Conservation (phyloP, 2,113 vertebrate species). For the Notothenia rossii region DNA sequence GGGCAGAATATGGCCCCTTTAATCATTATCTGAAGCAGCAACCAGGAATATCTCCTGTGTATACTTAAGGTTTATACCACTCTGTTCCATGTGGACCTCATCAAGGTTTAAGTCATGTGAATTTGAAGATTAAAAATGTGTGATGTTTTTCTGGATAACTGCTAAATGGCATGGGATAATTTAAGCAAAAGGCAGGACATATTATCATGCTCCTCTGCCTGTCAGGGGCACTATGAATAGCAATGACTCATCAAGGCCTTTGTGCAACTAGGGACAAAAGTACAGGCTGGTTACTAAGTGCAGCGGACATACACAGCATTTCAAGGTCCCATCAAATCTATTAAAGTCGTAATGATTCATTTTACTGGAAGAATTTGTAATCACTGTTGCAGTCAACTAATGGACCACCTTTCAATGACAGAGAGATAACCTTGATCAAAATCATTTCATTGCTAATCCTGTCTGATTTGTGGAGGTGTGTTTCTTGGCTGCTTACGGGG, state of each 20-base stretch:
- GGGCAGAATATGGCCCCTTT: neutral
- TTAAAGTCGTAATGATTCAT: conserved; percentile 68
- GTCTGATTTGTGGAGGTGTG: conserved; percentile 1
- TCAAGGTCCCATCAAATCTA: conserved; percentile 59
- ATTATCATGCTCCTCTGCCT: conserved; percentile 55
- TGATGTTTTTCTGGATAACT: conserved; percentile 17
- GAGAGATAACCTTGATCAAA: conserved; percentile 60
- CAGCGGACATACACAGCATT: conserved; percentile 63
- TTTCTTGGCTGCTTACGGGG: neutral
- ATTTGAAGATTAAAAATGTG: conserved; percentile 17
- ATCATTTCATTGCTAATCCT: conserved; percentile 28
- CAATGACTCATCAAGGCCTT: conserved; percentile 68
- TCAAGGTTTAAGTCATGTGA: conserved; percentile 10
- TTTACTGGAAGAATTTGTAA: conserved; percentile 58
- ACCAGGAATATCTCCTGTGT: neutral
- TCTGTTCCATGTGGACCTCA: neutral
- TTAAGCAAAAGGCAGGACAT: conserved; percentile 49
- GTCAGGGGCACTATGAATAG: conserved; percentile 64
- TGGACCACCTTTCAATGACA: conserved; percentile 25
- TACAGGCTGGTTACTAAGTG: conserved; percentile 57
- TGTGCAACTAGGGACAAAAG: conserved; percentile 53
- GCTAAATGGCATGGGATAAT: conserved; percentile 50
- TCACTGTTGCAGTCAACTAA: conserved; percentile 42
- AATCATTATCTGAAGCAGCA: conserved; percentile 32
- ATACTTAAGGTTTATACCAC: conserved; percentile 4